Conservation (phyloP, 2,797 vertebrate species). For the Paguma larvata region DNA sequence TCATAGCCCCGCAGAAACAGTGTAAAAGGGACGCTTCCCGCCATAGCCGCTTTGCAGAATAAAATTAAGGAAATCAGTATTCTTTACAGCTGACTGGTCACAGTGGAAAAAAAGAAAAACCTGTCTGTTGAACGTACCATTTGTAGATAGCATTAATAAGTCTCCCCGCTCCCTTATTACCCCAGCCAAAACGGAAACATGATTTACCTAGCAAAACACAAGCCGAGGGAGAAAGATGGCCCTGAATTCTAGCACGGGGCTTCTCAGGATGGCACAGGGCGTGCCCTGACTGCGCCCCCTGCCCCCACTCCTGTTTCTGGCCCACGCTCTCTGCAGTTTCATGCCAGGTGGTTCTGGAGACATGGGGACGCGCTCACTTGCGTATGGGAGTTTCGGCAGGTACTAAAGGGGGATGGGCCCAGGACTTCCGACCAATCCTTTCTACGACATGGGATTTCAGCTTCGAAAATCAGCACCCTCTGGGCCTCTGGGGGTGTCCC, state of each 20-base stretch:
- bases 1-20: conserved; percentile 35
- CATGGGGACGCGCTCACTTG: background rate
- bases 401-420: background rate
- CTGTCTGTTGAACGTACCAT: conserved; percentile 24
- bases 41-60: conserved; percentile 34
- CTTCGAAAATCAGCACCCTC: background rate
- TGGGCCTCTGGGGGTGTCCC: background rate
- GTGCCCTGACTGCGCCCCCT: background rate
- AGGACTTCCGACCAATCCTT: background rate
- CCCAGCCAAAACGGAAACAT: background rate
- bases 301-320: background rate
- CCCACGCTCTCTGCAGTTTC: conserved; percentile 57
- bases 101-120: background rate
- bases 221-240: background rate
- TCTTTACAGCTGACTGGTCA: conserved; percentile 62
- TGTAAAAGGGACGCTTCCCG: conserved; percentile 54
- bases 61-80: conserved; percentile 71
- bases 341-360: background rate
- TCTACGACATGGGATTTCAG: background rate
- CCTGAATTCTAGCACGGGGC: background rate
- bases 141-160: conserved; percentile 44
- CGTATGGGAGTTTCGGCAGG: background rate
- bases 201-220: background rate
- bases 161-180: background rate
- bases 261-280: background rate